These are phyloP conservation scores for Carlito syrichta DNA, from an alignment of 2,113 vertebrate species.

Conservation along the genomic window DNA sequence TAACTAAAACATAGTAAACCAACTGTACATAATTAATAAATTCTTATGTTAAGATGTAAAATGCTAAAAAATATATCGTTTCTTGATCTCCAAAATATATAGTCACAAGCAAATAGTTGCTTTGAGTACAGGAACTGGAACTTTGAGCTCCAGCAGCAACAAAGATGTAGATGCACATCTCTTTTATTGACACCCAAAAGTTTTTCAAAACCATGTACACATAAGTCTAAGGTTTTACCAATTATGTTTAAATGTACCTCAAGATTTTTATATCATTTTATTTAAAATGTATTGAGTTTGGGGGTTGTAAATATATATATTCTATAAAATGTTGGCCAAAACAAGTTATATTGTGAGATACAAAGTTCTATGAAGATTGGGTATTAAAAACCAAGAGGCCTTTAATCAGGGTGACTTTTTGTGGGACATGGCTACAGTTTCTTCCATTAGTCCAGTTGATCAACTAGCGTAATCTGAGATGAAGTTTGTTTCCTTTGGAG, in stretches of 20 bases:
- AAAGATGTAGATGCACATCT: not conserved
- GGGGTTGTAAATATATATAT: too few species aligned
- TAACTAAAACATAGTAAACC: not conserved
- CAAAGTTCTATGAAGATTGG: too few species aligned
- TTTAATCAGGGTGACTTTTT: not conserved
- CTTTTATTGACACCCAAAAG: too few species aligned
- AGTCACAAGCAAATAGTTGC: not conserved
- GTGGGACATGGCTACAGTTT: not conserved
- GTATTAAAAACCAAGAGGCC: not conserved
- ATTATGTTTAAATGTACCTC: too few species aligned
- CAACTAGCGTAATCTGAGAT: not conserved
- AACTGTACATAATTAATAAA: not conserved
- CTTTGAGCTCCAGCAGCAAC: not conserved
- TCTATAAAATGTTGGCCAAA: too few species aligned
- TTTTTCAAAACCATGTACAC: not conserved
- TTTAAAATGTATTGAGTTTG: too few species aligned
- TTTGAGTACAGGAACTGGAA: not conserved
- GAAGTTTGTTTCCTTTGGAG: not conserved
- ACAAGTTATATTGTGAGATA: too few species aligned
- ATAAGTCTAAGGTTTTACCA: not conserved
- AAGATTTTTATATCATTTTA: too few species aligned
- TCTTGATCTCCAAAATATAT: not conserved
- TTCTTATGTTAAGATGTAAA: not conserved
- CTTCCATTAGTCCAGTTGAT: not conserved
- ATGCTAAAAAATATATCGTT: not conserved